phyloP scores from a whole-genome alignment of 2,797 vertebrate species.

The Austrolebias charrua region DNA sequence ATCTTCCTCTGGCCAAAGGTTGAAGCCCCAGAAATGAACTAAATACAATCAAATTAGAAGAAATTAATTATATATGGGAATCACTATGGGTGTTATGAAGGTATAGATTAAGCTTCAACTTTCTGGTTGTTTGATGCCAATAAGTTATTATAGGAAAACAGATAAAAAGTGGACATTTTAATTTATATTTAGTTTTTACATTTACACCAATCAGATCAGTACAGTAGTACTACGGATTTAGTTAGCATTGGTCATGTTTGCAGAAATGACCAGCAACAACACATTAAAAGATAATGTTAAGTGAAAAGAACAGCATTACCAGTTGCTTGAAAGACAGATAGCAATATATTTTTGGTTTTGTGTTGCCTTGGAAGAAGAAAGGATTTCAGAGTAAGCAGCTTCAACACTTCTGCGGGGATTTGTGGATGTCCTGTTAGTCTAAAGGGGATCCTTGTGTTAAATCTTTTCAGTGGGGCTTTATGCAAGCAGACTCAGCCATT shows the following conservation, averaged over 20 bases:
- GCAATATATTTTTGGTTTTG: not conserved
- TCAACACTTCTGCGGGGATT: constrained; percentile 1
- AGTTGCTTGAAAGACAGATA: not conserved
- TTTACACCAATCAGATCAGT: not conserved
- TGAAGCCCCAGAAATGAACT: no score
- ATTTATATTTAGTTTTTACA: no score
- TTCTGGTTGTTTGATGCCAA: not conserved
- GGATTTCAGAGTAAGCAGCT: constrained; percentile 10
- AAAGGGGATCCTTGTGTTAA: constrained; percentile 16
- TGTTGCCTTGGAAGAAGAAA: not conserved
- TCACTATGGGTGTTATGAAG: no score
- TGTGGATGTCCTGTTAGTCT: constrained; percentile 3
- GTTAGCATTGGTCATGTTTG: not conserved
- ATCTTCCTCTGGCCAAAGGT: no score
- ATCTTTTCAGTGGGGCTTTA: constrained; percentile 27
- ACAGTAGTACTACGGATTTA: not conserved
- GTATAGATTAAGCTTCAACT: not conserved
- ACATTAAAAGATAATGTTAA: not conserved
- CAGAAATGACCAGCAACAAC: not conserved
- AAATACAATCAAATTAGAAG: no score
- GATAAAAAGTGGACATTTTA: not conserved
- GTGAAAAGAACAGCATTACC: not conserved
- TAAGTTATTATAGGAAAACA: not conserved
- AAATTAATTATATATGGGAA: no score
- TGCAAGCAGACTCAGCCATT: constrained; percentile 34